Percentiles rank a stretch among this genome's conserved stretches.
These are phyloP conservation scores for Enteromius trimaculatus DNA, from an alignment of 2,797 vertebrate species.

Conservation along the genomic window DNA sequence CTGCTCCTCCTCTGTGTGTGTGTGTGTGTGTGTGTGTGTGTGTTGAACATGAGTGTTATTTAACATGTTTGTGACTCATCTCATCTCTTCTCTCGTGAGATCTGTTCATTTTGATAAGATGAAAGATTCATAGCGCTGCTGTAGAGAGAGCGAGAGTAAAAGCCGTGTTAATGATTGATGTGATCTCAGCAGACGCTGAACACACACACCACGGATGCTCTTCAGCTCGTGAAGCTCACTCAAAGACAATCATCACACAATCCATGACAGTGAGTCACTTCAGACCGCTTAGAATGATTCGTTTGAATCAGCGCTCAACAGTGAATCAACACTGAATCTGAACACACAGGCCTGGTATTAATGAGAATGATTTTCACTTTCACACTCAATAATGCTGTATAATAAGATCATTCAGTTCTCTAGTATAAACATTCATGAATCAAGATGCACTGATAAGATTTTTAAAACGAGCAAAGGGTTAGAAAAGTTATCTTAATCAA, in stretches of 20 bases:
- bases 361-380: not conserved
- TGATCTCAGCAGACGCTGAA: not conserved
- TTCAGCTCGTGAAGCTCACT: not conserved
- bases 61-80: conserved; percentile 18
- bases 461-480: too few species aligned
- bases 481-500: too few species aligned
- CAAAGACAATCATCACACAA: not conserved
- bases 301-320: not conserved
- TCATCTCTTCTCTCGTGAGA: conserved; percentile 38
- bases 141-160: conserved; percentile 47
- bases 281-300: not conserved
- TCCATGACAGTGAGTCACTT: not conserved
- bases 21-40: conserved; percentile 1
- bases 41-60: conserved; percentile 13
- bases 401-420: not conserved
- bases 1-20: conserved; percentile 2
- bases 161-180: conserved; percentile 29
- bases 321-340: not conserved
- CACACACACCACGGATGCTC: conserved; percentile 1
- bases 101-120: conserved; percentile 62
- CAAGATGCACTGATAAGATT: too few species aligned
- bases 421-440: too few species aligned
- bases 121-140: conserved; percentile 64
- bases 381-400: not conserved
- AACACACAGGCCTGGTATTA: not conserved